Conservation (phyloP, 1,140 invertebrate genomes). For the Tetramorium simillimum region DNA sequence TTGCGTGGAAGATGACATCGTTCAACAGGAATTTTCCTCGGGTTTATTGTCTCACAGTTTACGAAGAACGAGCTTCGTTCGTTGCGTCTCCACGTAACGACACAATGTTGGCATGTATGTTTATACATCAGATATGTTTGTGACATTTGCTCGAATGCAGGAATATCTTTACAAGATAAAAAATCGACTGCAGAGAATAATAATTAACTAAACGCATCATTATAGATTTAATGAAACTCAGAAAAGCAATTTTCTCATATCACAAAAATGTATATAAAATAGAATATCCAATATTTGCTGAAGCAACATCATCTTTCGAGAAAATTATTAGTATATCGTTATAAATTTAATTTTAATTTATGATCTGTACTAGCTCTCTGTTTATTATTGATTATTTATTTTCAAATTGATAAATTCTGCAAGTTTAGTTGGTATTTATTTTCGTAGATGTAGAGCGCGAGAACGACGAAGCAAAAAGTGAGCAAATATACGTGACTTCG, state of each 20-base stretch:
- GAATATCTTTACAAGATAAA: not conserved
- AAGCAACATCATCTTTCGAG: not conserved
- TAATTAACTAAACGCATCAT: not conserved
- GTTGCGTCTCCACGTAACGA: constrained; percentile 63
- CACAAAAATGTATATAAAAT: not conserved
- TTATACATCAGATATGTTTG: constrained; percentile 63
- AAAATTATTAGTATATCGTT: not conserved
- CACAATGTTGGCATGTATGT: constrained; percentile 69
- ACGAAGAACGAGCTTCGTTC: constrained; percentile 32
- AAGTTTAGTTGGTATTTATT: constrained; percentile 24
- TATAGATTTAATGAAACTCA: not conserved
- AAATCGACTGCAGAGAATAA: not conserved
- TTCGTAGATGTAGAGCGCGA: not conserved
- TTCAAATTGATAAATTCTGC: constrained; percentile 3
- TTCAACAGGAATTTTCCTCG: constrained; percentile 38
- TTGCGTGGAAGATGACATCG: constrained; percentile 51
- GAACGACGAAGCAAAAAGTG: not conserved
- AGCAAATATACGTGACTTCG: constrained; percentile 39
- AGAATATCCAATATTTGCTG: not conserved
- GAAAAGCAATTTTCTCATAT: not conserved
- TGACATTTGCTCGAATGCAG: not conserved
- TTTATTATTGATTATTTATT: not conserved
- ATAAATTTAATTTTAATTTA: not conserved
- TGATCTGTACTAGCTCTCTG: not conserved
- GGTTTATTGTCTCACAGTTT: constrained; percentile 23